phyloP scores from a whole-genome alignment of 2,113 vertebrate genomes.

The Acanthochromis polyacanthus region DNA sequence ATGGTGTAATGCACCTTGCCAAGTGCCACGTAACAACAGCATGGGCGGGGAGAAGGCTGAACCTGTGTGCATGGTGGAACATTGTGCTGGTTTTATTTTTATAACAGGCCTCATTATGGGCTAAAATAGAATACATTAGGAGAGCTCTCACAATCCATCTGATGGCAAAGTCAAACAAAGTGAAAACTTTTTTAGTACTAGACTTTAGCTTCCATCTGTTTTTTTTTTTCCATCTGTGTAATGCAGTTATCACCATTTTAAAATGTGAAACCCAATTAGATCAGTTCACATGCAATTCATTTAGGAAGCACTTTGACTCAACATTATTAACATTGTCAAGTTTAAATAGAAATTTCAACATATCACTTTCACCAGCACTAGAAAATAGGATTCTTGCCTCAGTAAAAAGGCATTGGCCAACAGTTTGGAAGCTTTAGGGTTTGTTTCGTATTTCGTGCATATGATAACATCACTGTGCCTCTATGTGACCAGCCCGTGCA shows the following conservation, averaged over 20 bases:
- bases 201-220: neutral
- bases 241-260: neutral
- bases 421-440: neutral
- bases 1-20: constrained; percentile 9
- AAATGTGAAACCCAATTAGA: constrained; percentile 1
- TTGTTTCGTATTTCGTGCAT: neutral
- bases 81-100: constrained; percentile 22
- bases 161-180: constrained; percentile 3
- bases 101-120: neutral
- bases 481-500: constrained; percentile 21
- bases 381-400: neutral
- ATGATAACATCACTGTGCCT: neutral
- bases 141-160: neutral
- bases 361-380: neutral
- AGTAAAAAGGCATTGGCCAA: neutral
- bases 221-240: constrained; percentile 1
- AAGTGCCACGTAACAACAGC: constrained; percentile 40
- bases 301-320: neutral
- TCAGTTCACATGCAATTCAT: constrained; percentile 3
- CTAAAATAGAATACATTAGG: neutral
- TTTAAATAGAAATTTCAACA: neutral
- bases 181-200: neutral
- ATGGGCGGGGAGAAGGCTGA: constrained; percentile 7
- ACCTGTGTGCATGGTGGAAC: constrained; percentile 7
- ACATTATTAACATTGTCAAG: constrained; percentile 7